Conservation (phyloP, 1,140 invertebrate species). For the Magallana ariakensis region DNA sequence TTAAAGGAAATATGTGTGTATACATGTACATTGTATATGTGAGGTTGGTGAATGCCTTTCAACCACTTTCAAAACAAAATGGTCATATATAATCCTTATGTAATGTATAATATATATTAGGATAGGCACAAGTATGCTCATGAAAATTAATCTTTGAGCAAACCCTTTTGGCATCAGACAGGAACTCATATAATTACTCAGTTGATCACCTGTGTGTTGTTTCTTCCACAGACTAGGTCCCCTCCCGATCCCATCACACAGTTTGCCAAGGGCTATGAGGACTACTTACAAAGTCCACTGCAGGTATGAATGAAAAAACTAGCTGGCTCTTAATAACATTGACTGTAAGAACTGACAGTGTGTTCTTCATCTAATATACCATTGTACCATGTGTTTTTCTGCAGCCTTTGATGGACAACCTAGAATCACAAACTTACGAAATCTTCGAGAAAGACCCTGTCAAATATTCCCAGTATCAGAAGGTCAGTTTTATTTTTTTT, state of each 20-base stretch:
- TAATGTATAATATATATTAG: no score
- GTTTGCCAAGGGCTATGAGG: constrained; percentile 90
- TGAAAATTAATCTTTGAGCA: no score
- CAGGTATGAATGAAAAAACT: constrained; percentile 72
- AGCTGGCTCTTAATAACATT: not conserved
- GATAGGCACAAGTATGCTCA: no score
- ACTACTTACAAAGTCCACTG: constrained; percentile 88
- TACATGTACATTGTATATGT: no score
- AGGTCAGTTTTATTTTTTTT: constrained; percentile 78
- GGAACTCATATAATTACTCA: no score
- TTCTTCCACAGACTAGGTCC: constrained; percentile 71
- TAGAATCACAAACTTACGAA: constrained; percentile 97
- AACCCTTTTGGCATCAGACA: no score
- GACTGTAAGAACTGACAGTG: not conserved
- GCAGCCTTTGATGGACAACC: constrained; percentile 96
- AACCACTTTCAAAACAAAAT: no score
- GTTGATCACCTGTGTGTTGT: not conserved
- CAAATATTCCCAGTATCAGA: constrained; percentile 96
- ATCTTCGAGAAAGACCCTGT: constrained; percentile 99
- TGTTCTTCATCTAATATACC: not conserved
- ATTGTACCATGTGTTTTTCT: not conserved
- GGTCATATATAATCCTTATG: no score
- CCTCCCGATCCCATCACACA: constrained; percentile 82
- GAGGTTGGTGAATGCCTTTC: no score
- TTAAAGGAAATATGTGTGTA: no score